A percentile compares a stretch with the other conserved stretches of the same genome.
Evolutionary conservation across 2,797 vertebrate species (phyloP).

Genomic region (Arnoldichthys spilopterus): DNA sequence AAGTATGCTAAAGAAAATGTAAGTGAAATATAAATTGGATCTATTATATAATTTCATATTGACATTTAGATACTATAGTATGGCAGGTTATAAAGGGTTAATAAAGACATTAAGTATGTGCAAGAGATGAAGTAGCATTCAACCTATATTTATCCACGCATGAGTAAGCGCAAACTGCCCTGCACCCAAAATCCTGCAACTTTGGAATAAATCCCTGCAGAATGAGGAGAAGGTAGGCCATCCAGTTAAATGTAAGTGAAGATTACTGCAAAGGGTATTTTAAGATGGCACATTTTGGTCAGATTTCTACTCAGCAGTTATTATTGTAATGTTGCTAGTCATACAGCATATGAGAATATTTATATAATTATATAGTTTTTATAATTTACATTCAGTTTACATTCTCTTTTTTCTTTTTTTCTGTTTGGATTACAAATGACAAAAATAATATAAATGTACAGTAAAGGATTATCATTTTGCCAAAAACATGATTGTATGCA

Average conservation of each 20-base stretch:
- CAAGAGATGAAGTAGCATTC: background rate
- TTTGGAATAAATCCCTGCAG: background rate
- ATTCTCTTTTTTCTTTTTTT: too few relatives aligned
- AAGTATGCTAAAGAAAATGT: too few relatives aligned
- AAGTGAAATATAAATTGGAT: too few relatives aligned
- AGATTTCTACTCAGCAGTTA: background rate
- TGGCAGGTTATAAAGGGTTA: background rate
- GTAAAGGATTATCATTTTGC: too few relatives aligned
- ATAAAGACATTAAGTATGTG: background rate
- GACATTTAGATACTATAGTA: background rate
- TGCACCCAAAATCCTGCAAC: background rate
- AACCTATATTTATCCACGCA: conserved; percentile 10
- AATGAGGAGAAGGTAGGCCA: background rate
- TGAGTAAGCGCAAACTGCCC: background rate
- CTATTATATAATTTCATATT: background rate
- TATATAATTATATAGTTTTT: background rate
- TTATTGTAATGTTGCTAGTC: background rate
- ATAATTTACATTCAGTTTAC: background rate
- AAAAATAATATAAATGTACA: too few relatives aligned
- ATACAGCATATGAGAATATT: background rate
- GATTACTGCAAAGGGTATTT: background rate
- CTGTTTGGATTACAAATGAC: too few relatives aligned
- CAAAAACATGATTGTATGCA: too few relatives aligned
- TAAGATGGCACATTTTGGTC: background rate
- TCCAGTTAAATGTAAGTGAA: background rate